These are phyloP conservation scores for Eupithecia pulchellata DNA, from an alignment of 2,888 invertebrate genomes.

Conservation along the genomic window DNA sequence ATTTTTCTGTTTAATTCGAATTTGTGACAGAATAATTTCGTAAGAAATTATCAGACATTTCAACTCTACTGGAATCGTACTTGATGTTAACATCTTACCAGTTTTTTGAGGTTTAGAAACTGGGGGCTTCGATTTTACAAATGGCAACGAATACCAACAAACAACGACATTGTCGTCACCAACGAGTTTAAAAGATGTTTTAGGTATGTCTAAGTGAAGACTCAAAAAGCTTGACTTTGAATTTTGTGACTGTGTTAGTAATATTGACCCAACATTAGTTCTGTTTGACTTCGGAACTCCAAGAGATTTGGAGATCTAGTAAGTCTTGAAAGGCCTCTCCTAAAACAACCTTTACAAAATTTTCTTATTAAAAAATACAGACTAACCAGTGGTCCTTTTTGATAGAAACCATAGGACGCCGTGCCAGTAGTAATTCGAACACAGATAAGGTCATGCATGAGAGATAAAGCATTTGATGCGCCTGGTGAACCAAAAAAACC, in stretches of 20 bases:
- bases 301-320: neutral
- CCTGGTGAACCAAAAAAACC: slow-evolving; percentile 8
- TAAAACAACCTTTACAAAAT: slow-evolving; percentile 4
- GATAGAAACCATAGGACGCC: slow-evolving; percentile 1
- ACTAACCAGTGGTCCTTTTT: neutral
- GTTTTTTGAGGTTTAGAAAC: slow-evolving; percentile 1
- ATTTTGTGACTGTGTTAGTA: neutral
- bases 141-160: slow-evolving; percentile 1
- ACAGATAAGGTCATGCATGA: neutral
- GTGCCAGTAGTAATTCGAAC: neutral
- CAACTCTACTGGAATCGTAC: no score
- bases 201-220: slow-evolving; percentile 6
- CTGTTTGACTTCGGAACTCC: neutral
- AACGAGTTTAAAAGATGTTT: slow-evolving; percentile 5
- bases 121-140: slow-evolving; percentile 1
- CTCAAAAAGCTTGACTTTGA: neutral
- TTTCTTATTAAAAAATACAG: neutral
- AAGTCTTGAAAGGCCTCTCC: neutral
- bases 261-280: neutral
- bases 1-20: no score
- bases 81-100: neutral
- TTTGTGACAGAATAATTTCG: no score
- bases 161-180: neutral
- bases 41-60: no score
- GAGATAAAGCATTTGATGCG: neutral